Evolutionary conservation across 2,888 invertebrate species (phyloP).

Genomic region (Silvanus unidentatus): DNA sequence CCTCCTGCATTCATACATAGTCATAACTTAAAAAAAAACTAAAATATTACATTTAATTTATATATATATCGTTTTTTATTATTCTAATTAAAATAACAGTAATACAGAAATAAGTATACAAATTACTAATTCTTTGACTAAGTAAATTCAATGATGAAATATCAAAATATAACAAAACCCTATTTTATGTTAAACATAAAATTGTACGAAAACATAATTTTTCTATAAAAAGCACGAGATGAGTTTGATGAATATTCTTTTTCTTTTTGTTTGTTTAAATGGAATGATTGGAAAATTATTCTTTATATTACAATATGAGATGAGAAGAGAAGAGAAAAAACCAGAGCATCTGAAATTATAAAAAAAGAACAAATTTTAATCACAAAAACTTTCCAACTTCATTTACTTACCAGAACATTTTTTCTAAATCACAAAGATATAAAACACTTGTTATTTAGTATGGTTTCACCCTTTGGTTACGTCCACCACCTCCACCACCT

Average conservation of each 20-base stretch:
- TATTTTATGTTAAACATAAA: constrained; percentile 22
- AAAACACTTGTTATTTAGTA: constrained; percentile 54
- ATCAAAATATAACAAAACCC: constrained; percentile 26
- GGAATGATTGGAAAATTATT: constrained; percentile 27
- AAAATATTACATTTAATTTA: constrained; percentile 26
- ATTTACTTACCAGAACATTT: constrained; percentile 15
- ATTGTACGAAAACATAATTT: constrained; percentile 20
- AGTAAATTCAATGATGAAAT: constrained; percentile 7
- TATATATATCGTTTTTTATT: neutral
- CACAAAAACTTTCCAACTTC: neutral
- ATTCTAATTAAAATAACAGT: constrained; percentile 29
- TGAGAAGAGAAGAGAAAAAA: constrained; percentile 16
- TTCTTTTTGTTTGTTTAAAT: too few species aligned
- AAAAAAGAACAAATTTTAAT: constrained; percentile 6
- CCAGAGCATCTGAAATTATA: constrained; percentile 18
- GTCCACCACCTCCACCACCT: constrained; percentile 65
- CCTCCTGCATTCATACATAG: constrained; percentile 36
- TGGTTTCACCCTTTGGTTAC: constrained; percentile 84
- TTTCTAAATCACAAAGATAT: constrained; percentile 19
- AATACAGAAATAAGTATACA: constrained; percentile 30
- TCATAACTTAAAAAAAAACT: constrained; percentile 33
- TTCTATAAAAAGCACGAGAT: constrained; percentile 16
- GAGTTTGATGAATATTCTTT: neutral
- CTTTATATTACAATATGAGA: constrained; percentile 11
- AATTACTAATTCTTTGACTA: constrained; percentile 2